Percentiles rank a stretch among this genome's conserved stretches.
Conservation (phyloP, 2,113 vertebrate genomes). For the Chaetops frenatus region DNA sequence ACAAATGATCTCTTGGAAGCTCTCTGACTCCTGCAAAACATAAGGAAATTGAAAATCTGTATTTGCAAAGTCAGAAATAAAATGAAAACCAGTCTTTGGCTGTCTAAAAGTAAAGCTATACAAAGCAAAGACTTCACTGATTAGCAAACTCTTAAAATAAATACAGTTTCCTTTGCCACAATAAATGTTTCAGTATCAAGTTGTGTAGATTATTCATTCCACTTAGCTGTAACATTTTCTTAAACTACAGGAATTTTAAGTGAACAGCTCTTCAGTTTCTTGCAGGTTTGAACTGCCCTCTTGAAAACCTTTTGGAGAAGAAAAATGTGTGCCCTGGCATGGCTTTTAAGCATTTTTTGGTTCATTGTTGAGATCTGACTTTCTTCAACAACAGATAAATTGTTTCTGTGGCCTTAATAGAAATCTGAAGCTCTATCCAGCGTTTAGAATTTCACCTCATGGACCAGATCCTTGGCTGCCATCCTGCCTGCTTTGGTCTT, state of each 20-base stretch:
- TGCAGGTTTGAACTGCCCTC: background rate
- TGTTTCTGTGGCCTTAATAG: background rate
- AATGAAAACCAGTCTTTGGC: background rate
- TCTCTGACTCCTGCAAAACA: background rate
- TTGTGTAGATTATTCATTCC: background rate
- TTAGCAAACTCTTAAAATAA: background rate
- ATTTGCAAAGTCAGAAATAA: background rate
- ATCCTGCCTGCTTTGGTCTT: background rate
- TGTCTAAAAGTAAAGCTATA: background rate
- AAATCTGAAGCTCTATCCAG: background rate
- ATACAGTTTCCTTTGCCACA: background rate
- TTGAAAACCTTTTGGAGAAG: background rate
- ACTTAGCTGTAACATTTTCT: background rate
- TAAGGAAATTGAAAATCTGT: background rate
- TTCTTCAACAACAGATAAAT: background rate
- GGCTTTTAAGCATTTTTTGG: background rate
- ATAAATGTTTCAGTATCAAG: background rate
- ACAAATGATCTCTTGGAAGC: background rate
- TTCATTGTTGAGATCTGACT: background rate
- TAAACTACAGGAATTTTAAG: background rate
- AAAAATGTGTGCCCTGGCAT: background rate
- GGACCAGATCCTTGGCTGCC: background rate
- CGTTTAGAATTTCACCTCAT: background rate
- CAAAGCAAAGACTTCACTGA: background rate
- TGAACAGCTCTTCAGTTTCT: background rate